A percentile compares a stretch with the other conserved stretches of the same genome.
These are phyloP conservation scores for Tetramorium alpestre DNA, from an alignment of 1,140 invertebrate species.

Conservation along the genomic window DNA sequence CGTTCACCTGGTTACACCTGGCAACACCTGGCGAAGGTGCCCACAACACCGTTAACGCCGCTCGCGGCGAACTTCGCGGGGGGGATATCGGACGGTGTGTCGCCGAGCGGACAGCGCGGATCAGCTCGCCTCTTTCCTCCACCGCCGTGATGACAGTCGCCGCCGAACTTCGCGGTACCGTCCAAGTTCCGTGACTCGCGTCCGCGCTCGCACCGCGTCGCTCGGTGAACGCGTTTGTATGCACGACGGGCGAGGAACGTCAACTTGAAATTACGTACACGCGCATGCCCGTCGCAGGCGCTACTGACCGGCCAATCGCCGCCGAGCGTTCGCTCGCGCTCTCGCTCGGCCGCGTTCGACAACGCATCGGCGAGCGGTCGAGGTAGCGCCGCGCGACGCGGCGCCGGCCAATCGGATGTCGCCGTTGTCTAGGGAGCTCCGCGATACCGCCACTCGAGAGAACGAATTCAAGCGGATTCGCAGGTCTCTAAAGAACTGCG, in stretches of 20 bases:
- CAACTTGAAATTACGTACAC: constrained; percentile 67
- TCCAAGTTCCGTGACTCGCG: background rate
- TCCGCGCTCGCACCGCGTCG: background rate
- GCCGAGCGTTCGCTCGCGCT: background rate
- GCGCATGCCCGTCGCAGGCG: constrained; percentile 55
- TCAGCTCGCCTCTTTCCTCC: background rate
- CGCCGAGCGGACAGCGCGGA: background rate
- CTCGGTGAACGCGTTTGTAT: background rate
- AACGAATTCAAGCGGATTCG: background rate
- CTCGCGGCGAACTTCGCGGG: background rate
- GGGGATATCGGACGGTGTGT: background rate
- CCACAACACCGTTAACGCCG: constrained; percentile 51
- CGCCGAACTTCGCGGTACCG: too few relatives aligned
- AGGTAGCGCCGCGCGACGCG: background rate
- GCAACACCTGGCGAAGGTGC: constrained; percentile 70
- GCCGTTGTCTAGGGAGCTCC: background rate
- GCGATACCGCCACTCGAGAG: background rate
- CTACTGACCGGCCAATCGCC: constrained; percentile 35
- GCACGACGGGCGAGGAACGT: constrained; percentile 3
- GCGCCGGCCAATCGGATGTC: background rate
- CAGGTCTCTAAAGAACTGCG: background rate
- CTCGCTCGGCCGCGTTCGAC: background rate
- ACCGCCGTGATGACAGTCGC: background rate
- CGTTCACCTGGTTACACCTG: constrained; percentile 79
- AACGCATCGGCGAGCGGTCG: background rate